A percentile compares a stretch with the other conserved stretches of the same genome.
These are phyloP conservation scores for Hylomyscus alleni DNA, from an alignment of 2,797 vertebrate species.

Conservation along the genomic window DNA sequence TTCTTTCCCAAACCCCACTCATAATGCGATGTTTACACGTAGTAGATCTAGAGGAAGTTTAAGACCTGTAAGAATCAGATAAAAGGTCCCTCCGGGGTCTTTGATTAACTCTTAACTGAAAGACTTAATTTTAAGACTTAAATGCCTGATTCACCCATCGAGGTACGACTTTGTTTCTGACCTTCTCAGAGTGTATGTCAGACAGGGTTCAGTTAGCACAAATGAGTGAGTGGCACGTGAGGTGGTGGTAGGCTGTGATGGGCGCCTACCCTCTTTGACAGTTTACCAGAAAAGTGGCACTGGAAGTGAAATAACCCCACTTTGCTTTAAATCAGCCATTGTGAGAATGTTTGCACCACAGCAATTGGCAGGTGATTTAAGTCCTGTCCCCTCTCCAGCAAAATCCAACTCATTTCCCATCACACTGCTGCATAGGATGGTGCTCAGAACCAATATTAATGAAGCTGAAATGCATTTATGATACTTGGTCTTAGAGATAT, in stretches of 20 bases:
- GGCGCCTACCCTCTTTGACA: neutral
- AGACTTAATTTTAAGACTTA: conserved; percentile 35
- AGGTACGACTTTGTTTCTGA: conserved; percentile 25
- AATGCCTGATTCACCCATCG: neutral
- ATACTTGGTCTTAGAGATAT: conserved; percentile 17
- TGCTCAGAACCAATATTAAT: neutral
- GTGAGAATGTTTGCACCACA: conserved; percentile 52
- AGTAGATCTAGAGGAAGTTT: neutral
- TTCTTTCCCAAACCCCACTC: neutral
- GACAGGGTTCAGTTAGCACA: neutral
- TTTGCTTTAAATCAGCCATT: neutral
- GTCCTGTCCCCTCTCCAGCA: neutral
- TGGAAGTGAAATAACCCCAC: neutral
- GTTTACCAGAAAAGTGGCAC: neutral
- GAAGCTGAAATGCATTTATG: neutral
- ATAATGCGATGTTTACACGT: neutral
- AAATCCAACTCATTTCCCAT: neutral
- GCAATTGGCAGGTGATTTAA: conserved; percentile 49
- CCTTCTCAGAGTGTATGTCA: neutral
- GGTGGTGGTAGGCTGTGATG: neutral
- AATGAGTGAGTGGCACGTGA: neutral
- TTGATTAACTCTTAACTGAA: conserved; percentile 7
- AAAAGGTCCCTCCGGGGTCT: neutral
- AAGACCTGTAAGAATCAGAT: neutral
- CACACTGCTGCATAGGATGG: neutral